Evolutionary conservation across 2,113 vertebrate species (phyloP), one percentile per base, ranked within the genome.

Genomic region (Asarcornis scutulata): DNA sequence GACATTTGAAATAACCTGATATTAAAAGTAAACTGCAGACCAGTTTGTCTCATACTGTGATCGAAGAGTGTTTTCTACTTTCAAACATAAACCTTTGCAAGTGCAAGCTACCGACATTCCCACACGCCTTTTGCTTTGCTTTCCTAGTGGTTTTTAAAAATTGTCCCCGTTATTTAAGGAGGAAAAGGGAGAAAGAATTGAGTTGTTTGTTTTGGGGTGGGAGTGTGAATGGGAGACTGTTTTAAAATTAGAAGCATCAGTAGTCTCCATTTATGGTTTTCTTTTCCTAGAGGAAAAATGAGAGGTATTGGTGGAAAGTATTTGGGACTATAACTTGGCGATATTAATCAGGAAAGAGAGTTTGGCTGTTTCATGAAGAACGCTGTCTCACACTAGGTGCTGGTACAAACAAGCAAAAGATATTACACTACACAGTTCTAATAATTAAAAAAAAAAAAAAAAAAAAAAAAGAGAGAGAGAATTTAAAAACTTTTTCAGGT

Each of bases 191-290:
- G 69, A 95, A 91, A 84, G 31, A 42, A 84, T 58, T 58, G 16
- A 26, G 71, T 32, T 84, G 53, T 93, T 96, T 94, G 88, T 86
- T 93, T 87, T 72, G 56, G 66, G 77, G 94, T 88, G 67, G 83
- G 83, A 93, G 69, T 68, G 58, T 91, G 89, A 89, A 91, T 89
- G 69, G 38, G 44, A 86, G 83, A 64, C 88, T 84, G 72, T 75
- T 96, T 86, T 91, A 91, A 91, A 95, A 93, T 91, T 84, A 96
- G 95, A 81, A 90, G 29, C 90, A 6, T 50, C 93, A 88, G 76
- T 78, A 90, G 56, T 72, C 73, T 68, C 38, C 48, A 58, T 79
- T 93, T 93, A 64, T 27, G 66, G 76, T 60, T 95, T 91, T 92
- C 69, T 88, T 74, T 79, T 91, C 44, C 69, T 79, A 53, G 74